These are phyloP conservation scores for Drosophila antonietae DNA, from an alignment of 2,888 invertebrate species.

Conservation along the genomic window DNA sequence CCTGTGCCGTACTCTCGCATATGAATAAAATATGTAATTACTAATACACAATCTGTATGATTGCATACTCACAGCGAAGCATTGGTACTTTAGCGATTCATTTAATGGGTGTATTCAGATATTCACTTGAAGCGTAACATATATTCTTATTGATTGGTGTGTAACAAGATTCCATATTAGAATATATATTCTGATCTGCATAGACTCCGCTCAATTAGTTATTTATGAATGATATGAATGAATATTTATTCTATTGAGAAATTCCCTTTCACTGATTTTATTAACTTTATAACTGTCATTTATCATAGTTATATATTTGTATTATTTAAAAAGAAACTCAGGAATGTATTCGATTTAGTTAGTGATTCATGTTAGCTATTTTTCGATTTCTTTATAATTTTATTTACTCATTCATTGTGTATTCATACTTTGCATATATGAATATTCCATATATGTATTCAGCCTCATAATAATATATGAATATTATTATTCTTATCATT, in stretches of 20 bases:
- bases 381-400: background rate
- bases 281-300: background rate
- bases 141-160: background rate
- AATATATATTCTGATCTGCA: background rate
- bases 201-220: background rate
- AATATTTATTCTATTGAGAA: background rate
- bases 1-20: slow-evolving; percentile 16
- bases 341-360: background rate
- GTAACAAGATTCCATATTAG: background rate
- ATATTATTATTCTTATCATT: no score
- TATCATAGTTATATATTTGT: background rate
- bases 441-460: no score
- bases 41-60: slow-evolving; percentile 15
- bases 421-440: background rate
- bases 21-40: slow-evolving; percentile 47
- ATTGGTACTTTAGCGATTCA: slow-evolving; percentile 16
- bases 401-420: background rate
- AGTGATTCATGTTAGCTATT: background rate
- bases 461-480: no score
- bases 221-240: background rate
- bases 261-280: background rate
- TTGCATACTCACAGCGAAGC: slow-evolving; percentile 12
- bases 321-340: background rate
- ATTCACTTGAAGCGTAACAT: background rate
- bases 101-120: slow-evolving; percentile 4